A percentile compares a stretch with the other conserved stretches of the same genome.
These are phyloP conservation scores for Opisthocomus hoazin DNA, from an alignment of 2,113 vertebrate genomes.

Conservation along the genomic window DNA sequence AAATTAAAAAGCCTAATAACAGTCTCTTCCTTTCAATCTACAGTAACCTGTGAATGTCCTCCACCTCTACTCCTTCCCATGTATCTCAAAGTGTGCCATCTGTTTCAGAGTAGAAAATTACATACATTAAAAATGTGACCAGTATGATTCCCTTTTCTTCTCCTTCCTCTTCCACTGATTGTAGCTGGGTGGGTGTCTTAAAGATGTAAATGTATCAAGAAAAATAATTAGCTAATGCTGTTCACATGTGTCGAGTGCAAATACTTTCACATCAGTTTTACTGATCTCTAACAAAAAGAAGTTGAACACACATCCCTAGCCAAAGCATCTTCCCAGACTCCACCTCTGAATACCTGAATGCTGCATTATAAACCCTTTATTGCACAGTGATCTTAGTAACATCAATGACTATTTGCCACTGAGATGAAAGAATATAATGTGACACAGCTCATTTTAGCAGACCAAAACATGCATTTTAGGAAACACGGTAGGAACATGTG, in stretches of 20 bases:
- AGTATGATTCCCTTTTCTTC: neutral
- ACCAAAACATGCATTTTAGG: neutral
- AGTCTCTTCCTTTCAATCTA: neutral
- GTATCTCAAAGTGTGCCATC: neutral
- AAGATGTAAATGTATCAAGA: neutral
- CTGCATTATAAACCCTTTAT: neutral
- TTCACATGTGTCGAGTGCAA: neutral
- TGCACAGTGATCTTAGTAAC: neutral
- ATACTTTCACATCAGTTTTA: neutral
- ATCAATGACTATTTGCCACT: neutral
- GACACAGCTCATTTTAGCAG: neutral
- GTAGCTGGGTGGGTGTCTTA: neutral
- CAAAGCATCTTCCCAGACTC: neutral
- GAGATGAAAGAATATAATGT: neutral
- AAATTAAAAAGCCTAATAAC: neutral
- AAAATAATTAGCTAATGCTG: neutral
- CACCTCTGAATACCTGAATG: neutral
- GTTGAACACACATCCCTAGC: neutral
- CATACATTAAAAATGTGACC: fast-evolving
- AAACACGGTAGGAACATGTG: neutral
- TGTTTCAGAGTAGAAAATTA: neutral
- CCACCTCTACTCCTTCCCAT: neutral
- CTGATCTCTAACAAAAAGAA: neutral
- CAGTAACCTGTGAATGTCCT: neutral
- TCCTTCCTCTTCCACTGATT: neutral